A percentile compares a stretch with the other conserved stretches of the same genome.
Conservation (phyloP, 2,797 vertebrate species). For the Pagetopsis macropterus region DNA sequence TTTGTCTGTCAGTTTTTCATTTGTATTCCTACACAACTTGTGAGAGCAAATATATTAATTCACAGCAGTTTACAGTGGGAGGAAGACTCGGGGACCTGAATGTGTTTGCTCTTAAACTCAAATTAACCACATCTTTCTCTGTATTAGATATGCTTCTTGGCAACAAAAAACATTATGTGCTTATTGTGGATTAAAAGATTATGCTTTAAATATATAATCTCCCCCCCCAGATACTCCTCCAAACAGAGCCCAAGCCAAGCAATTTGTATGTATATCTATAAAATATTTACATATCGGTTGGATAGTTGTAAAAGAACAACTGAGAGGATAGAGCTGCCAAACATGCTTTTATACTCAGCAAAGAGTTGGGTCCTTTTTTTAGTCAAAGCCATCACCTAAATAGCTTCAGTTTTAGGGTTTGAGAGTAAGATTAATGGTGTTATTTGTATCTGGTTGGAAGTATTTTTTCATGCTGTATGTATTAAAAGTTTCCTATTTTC, state of each 20-base stretch:
- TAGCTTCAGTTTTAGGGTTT: conserved; percentile 19
- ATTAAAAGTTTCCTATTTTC: conserved; percentile 2
- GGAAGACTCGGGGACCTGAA: conserved; percentile 16
- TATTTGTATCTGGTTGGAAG: conserved; percentile 23
- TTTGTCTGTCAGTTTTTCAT: conserved; percentile 37
- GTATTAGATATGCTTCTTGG: conserved; percentile 47
- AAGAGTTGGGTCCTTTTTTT: conserved; percentile 34
- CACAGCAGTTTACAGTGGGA: conserved; percentile 33
- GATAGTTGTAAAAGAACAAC: conserved; percentile 45
- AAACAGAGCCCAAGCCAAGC: conserved; percentile 42
- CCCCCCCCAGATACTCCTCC: conserved; percentile 10
- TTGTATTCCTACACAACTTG: conserved; percentile 37
- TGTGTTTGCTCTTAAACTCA: conserved; percentile 34
- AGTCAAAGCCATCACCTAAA: conserved; percentile 29
- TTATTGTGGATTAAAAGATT: conserved; percentile 38
- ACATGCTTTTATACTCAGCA: conserved; percentile 10
- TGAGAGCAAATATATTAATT: conserved; percentile 55
- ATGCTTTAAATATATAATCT: conserved; percentile 41
- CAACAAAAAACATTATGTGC: conserved; percentile 43
- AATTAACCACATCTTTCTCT: conserved; percentile 27
- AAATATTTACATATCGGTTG: conserved; percentile 69
- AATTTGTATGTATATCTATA: conserved; percentile 29
- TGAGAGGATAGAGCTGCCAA: conserved; percentile 22
- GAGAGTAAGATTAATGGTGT: conserved; percentile 15
- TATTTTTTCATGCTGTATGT: neutral